Evolutionary conservation across 2,797 vertebrate species (phyloP).

Genomic region (Carduelis carduelis): DNA sequence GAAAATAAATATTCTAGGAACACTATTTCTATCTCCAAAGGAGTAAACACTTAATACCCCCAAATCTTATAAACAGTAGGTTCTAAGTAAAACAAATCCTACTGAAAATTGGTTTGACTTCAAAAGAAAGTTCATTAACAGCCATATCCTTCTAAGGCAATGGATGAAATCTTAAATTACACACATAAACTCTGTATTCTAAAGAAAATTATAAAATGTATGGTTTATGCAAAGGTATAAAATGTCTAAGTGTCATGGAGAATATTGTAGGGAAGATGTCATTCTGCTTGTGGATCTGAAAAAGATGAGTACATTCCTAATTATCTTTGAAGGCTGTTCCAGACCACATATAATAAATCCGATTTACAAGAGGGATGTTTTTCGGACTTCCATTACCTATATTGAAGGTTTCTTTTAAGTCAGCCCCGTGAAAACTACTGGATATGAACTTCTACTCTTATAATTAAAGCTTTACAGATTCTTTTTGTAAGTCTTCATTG

Average conservation of each 20-base stretch:
- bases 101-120: not conserved
- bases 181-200: not conserved
- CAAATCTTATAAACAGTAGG: not conserved
- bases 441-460: not conserved
- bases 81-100: not conserved
- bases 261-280: not conserved
- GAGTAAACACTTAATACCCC: not conserved
- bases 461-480: not conserved
- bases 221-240: not conserved
- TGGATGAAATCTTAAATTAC: not conserved
- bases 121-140: not conserved
- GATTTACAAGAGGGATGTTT: not conserved
- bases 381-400: not conserved
- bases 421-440: not conserved
- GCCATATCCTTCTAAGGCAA: not conserved
- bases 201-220: not conserved
- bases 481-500: not conserved
- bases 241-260: not conserved
- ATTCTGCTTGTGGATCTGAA: not conserved
- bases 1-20: conserved; percentile 35
- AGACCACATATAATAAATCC: not conserved
- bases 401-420: not conserved
- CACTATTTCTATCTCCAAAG: not conserved
- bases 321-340: not conserved
- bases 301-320: not conserved